Base-by-base conservation (phyloP, 2,113 vertebrate species). In the Amblyopsis rosae region DNA sequence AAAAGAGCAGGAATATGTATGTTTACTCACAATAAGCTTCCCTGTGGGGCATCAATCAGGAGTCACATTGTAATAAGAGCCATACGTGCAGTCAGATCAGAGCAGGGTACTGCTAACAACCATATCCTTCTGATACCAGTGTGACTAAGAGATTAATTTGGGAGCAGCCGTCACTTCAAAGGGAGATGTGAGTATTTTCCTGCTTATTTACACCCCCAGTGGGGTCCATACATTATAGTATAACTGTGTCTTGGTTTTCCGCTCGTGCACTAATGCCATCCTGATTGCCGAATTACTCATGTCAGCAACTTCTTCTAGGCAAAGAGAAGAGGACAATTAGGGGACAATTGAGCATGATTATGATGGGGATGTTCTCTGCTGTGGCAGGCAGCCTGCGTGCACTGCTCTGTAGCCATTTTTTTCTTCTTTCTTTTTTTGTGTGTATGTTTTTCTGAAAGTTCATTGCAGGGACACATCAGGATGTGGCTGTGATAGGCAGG, bases 101-200 rank as follows among this genome's bases (percentile, higher is more conserved):
- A 86, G 85, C 76, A 71, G 79, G 74, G 56, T 74, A 79, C 75
- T 69, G 75, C 75, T 88, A 87, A 89, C 89, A 84, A 69, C 83
- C 82, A 82, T 79, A 82, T 88, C 84, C 89, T 79, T 83, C 85
- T 81, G 88, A 90, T 89, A 86, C 77, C 77, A 84, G 71, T 82
- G 88, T 89, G 90, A 90, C 83, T 80, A 90, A 89, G 86, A 86
- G 86, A 90, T 90, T 89, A 83, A 91, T 90, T 89, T 90, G 79
- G 87, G 77, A 85, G 85, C 82, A 84, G 78, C 78, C 82, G 76
- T 83, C 87, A 91, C 87, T 90, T 92, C 88, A 92, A 91, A 91
- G 85, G 76, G 59, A 82, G 81, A 86, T 87, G 81, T 56, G 56
- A 85, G 72, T 66, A 81, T 85, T 86, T 87, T 75, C 85, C 81